phyloP scores from a whole-genome alignment of 2,113 vertebrate genomes.

The Crotalus horridus region DNA sequence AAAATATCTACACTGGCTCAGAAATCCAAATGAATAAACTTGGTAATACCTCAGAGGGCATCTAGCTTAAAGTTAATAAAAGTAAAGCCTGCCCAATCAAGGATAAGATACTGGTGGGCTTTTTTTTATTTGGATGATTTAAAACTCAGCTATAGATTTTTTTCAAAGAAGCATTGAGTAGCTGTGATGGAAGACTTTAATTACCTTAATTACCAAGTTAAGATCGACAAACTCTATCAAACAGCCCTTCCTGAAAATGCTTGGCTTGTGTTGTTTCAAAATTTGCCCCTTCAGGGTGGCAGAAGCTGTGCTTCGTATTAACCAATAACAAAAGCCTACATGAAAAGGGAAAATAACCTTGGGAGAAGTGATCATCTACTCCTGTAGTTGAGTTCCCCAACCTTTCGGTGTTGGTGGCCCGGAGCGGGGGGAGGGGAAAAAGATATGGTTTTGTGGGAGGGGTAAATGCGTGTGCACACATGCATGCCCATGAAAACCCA shows the following conservation, averaged over 20 bases:
- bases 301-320: neutral
- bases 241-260: neutral
- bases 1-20: neutral
- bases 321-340: neutral
- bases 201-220: neutral
- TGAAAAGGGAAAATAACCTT: neutral
- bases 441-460: no score
- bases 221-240: neutral
- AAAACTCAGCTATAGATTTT: neutral
- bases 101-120: no score
- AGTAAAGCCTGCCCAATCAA: neutral
- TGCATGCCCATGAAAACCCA: no score
- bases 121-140: neutral
- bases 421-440: no score
- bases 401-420: no score
- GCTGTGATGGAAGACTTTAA: neutral
- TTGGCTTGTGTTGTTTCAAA: neutral
- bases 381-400: neutral
- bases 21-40: neutral
- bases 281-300: neutral
- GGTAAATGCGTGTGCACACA: no score
- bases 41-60: neutral
- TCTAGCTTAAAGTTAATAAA: neutral
- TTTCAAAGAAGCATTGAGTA: neutral
- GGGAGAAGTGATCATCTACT: neutral